Evolutionary conservation across 2,888 invertebrate genomes (phyloP).

Genomic region (Xiphydria camelus): DNA sequence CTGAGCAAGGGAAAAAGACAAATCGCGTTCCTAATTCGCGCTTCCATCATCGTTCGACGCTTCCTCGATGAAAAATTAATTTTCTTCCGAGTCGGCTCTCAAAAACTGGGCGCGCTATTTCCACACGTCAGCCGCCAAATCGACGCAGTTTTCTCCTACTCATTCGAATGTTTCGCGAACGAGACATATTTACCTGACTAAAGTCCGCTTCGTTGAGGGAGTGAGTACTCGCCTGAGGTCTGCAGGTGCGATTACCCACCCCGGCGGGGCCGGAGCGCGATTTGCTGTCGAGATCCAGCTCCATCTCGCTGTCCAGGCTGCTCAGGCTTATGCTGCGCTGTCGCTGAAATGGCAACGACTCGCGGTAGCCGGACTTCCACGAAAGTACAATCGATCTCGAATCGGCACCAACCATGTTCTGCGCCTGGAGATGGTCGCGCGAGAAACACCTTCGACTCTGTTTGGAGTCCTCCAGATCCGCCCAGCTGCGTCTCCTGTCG

Average conservation of each 20-base stretch:
- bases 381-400: too few species aligned
- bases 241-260: conserved; percentile 45
- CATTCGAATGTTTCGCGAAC: not conserved
- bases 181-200: conserved; percentile 65
- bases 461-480: conserved; percentile 73
- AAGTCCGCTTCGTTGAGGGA: conserved; percentile 87
- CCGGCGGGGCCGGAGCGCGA: conserved; percentile 59
- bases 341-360: conserved; percentile 35
- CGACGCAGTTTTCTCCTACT: not conserved
- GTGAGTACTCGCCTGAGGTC: conserved; percentile 68
- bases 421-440: conserved; percentile 52
- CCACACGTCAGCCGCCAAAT: conserved; percentile 21
- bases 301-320: conserved; percentile 86
- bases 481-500: conserved; percentile 80
- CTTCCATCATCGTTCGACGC: too few species aligned
- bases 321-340: conserved; percentile 70
- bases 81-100: not conserved
- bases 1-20: conserved; percentile 54
- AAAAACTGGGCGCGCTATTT: too few species aligned
- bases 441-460: conserved; percentile 45
- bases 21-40: too few species aligned
- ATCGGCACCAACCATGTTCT: conserved; percentile 52
- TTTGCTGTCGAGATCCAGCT: conserved; percentile 62
- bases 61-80: conserved; percentile 6
- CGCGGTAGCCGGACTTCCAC: too few species aligned